Evolutionary conservation across 2,888 invertebrate species (phyloP).

Genomic region (Callyntrura guangdongensis): DNA sequence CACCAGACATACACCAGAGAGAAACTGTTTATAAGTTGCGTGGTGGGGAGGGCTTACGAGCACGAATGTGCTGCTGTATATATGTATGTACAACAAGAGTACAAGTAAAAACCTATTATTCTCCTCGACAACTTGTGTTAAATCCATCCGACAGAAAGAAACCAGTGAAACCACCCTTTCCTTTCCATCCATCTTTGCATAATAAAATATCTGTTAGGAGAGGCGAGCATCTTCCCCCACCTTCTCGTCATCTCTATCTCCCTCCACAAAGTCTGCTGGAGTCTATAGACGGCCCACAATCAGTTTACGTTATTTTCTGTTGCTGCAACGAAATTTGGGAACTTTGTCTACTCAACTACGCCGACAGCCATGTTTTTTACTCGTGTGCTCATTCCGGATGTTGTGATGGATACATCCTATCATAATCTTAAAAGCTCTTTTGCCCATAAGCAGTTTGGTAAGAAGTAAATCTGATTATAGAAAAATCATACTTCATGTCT

Average conservation of each 20-base stretch:
- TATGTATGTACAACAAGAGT: background rate
- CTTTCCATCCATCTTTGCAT: slow-evolving; percentile 53
- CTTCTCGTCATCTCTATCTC: slow-evolving; percentile 15
- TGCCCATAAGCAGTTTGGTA: background rate
- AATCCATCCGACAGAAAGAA: slow-evolving; percentile 24
- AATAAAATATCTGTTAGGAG: slow-evolving; percentile 7
- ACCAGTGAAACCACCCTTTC: slow-evolving; percentile 42
- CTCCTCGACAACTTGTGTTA: background rate
- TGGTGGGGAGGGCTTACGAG: slow-evolving; percentile 13
- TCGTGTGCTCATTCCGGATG: background rate
- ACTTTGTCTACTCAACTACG: background rate
- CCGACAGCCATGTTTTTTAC: slow-evolving; percentile 60
- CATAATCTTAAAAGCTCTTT: background rate
- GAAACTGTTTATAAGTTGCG: background rate
- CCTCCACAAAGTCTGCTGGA: too few species aligned
- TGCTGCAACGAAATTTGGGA: background rate
- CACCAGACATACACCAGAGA: background rate
- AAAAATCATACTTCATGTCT: background rate
- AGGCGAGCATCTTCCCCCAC: slow-evolving; percentile 36
- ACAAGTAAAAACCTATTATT: background rate
- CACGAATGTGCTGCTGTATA: too few species aligned
- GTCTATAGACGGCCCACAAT: background rate
- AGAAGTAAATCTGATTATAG: background rate
- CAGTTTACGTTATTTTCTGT: slow-evolving; percentile 2
- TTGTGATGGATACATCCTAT: background rate